phyloP scores from a whole-genome alignment of 2,888 invertebrate species.

The Diadegma fenestrale region DNA sequence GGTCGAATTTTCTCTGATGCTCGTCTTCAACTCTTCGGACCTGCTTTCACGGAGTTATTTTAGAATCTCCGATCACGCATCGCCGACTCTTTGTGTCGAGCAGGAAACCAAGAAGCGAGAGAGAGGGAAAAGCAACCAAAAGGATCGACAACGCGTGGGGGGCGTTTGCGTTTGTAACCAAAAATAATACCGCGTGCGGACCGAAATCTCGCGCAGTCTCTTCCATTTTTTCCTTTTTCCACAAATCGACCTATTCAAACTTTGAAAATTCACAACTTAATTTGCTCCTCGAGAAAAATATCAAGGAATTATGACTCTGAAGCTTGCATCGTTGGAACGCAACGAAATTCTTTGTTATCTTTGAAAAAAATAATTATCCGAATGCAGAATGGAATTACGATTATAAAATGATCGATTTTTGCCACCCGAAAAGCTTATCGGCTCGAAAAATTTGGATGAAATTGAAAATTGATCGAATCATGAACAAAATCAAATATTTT shows the following conservation, averaged over 20 bases:
- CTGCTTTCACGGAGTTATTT: slow-evolving; percentile 31
- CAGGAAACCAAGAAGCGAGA: slow-evolving; percentile 9
- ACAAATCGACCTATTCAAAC: not conserved
- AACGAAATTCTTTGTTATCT: no score
- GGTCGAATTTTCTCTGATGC: not conserved
- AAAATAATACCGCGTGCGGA: slow-evolving; percentile 19
- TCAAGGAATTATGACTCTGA: no score
- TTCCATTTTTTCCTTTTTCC: not conserved
- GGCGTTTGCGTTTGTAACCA: not conserved
- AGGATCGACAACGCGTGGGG: slow-evolving; percentile 1
- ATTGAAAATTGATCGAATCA: no score
- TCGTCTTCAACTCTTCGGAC: not conserved
- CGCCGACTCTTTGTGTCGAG: slow-evolving; percentile 37
- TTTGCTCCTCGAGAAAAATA: not conserved
- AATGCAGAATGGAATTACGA: no score
- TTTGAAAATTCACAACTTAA: not conserved
- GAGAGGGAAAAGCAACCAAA: not conserved
- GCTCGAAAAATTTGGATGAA: no score
- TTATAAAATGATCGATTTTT: no score
- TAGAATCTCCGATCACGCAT: slow-evolving; percentile 36
- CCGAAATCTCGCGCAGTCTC: slow-evolving; percentile 1
- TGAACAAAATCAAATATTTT: no score
- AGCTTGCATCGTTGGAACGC: no score
- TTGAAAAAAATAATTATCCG: no score
- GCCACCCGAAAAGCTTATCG: no score